Conservation (phyloP, 2,797 vertebrate species). For the Dallia pectoralis region DNA sequence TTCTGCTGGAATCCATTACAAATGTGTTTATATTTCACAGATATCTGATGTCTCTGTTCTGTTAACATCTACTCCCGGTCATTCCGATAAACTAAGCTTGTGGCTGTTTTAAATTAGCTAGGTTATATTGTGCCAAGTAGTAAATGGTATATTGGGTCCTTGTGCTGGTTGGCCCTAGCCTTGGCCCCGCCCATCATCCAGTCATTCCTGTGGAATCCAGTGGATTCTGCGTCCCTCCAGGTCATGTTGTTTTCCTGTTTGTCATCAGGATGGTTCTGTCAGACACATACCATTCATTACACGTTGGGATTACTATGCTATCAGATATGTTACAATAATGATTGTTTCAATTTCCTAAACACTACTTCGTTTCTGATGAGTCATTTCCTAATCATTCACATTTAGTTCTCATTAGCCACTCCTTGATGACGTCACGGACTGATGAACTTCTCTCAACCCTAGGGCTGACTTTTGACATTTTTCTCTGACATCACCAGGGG, state of each 20-base stretch:
- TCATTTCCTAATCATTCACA: constrained; percentile 24
- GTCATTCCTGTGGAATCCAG: constrained; percentile 14
- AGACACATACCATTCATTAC: constrained; percentile 48
- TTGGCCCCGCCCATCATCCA: not conserved
- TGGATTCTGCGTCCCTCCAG: constrained; percentile 9
- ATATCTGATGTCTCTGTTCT: too few relatives aligned
- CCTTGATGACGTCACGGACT: constrained; percentile 25
- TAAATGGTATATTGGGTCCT: not conserved
- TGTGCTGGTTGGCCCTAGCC: constrained; percentile 47
- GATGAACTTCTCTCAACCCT: not conserved
- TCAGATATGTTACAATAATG: constrained; percentile 41
- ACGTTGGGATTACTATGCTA: constrained; percentile 20
- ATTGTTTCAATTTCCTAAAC: constrained; percentile 43
- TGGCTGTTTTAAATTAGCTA: too few relatives aligned
- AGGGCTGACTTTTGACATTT: constrained; percentile 4
- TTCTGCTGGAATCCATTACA: too few relatives aligned
- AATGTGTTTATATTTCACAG: too few relatives aligned
- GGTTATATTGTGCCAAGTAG: too few relatives aligned
- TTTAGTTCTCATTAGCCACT: constrained; percentile 43
- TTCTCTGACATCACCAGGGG: too few relatives aligned
- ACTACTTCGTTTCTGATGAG: constrained; percentile 5
- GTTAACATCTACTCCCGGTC: too few relatives aligned
- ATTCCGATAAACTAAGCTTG: too few relatives aligned
- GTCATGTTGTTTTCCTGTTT: constrained; percentile 33
- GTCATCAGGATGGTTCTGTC: constrained; percentile 44